Evolutionary conservation across 2,797 vertebrate genomes (phyloP).

Genomic region (Gorsachius magnificus): DNA sequence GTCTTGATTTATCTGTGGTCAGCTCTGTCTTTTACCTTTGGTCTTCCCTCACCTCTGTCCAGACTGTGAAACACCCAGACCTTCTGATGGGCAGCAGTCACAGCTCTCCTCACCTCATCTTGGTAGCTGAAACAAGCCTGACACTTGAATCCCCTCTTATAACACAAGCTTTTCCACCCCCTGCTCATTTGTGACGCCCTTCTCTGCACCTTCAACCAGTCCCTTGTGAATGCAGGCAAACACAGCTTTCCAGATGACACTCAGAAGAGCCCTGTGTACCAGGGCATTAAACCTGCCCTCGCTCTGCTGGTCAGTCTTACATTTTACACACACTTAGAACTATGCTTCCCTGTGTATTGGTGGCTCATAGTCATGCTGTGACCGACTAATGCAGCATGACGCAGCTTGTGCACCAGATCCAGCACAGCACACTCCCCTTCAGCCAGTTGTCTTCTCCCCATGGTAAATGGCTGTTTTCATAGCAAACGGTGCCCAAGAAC

Average conservation of each 20-base stretch:
- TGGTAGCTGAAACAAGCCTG: neutral
- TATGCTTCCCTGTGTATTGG: rapidly evolving
- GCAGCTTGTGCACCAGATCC: neutral
- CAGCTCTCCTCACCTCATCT: neutral
- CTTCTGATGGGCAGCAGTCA: neutral
- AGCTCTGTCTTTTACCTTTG: neutral
- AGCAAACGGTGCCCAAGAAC: neutral
- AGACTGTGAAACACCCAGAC: neutral
- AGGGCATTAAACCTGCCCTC: neutral
- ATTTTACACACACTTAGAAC: neutral
- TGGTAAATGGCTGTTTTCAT: neutral
- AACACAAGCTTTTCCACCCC: neutral
- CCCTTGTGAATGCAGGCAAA: neutral
- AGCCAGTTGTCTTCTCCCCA: neutral
- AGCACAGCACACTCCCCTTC: neutral
- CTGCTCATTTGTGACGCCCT: neutral
- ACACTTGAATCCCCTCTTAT: neutral
- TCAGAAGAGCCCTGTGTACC: neutral
- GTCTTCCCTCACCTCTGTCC: neutral
- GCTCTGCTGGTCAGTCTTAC: neutral
- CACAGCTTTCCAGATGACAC: neutral
- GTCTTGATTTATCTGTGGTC: neutral
- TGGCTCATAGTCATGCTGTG: neutral
- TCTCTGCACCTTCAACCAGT: neutral
- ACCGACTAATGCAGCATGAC: neutral